Percentiles rank a stretch among this genome's conserved stretches.
phyloP scores from a whole-genome alignment of 2,888 invertebrate genomes.

The Petrolisthes manimaculis region DNA sequence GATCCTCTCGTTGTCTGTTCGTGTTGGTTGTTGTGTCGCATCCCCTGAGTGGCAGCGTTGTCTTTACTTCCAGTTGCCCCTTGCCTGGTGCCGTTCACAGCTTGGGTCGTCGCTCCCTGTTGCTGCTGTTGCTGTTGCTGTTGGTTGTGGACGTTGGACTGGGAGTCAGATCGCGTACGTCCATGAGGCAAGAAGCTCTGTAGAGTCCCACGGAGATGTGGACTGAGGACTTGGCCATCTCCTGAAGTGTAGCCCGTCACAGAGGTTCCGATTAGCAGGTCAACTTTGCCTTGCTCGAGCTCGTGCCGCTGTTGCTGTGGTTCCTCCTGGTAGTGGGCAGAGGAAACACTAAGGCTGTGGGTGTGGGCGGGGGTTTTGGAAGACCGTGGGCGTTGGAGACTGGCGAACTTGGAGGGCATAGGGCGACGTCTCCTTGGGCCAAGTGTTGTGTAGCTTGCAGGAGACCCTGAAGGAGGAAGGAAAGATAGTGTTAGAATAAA shows the following conservation, averaged over 20 bases:
- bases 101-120: background rate
- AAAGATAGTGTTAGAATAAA: background rate
- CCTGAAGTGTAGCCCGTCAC: constrained; percentile 7
- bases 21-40: background rate
- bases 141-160: background rate
- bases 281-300: background rate
- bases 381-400: constrained; percentile 35
- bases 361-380: constrained; percentile 34
- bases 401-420: constrained; percentile 40
- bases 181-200: constrained; percentile 12
- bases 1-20: background rate
- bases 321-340: background rate
- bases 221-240: background rate
- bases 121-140: background rate
- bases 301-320: background rate
- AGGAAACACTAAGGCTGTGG: background rate
- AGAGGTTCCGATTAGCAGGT: background rate
- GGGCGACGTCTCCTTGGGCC: constrained; percentile 31
- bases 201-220: background rate
- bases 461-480: constrained; percentile 22
- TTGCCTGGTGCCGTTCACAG: background rate
- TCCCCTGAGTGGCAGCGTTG: background rate
- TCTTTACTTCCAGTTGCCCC: background rate
- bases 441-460: constrained; percentile 36
- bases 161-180: constrained; percentile 1